phyloP scores from a whole-genome alignment of 2,113 vertebrate species.

The Gallinago undulata region DNA sequence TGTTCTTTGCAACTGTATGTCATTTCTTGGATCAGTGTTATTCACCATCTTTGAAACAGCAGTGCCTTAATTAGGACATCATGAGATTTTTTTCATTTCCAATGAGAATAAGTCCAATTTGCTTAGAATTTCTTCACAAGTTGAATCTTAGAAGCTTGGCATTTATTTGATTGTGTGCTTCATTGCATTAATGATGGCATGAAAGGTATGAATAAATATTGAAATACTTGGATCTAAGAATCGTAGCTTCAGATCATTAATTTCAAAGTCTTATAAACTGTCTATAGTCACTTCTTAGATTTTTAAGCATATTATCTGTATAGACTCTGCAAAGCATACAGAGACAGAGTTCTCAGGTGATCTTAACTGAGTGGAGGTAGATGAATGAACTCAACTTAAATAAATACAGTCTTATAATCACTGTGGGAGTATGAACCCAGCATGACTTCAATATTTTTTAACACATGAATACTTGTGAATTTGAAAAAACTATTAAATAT shows the following conservation, averaged over 20 bases:
- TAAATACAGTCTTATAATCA: background rate
- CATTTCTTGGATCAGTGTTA: background rate
- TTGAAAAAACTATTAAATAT: background rate
- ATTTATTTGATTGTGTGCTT: background rate
- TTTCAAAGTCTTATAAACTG: background rate
- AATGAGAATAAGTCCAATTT: constrained; percentile 21
- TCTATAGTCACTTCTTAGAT: background rate
- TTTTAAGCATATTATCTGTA: background rate
- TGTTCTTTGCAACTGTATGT: background rate
- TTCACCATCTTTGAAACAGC: background rate
- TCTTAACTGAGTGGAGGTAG: background rate
- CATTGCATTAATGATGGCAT: background rate
- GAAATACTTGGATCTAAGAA: background rate
- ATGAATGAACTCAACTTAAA: background rate
- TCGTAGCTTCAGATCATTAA: constrained; percentile 22
- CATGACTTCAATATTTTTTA: background rate
- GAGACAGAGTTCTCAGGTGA: background rate
- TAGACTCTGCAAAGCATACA: background rate
- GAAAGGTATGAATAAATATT: constrained; percentile 42
- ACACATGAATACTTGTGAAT: background rate
- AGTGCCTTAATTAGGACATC: constrained; percentile 6
- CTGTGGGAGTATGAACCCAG: background rate
- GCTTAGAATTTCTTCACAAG: background rate
- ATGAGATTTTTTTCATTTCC: constrained; percentile 16
- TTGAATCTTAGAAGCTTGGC: background rate